phyloP scores from a whole-genome alignment of 2,888 invertebrate genomes.

The Latrodectus elegans region DNA sequence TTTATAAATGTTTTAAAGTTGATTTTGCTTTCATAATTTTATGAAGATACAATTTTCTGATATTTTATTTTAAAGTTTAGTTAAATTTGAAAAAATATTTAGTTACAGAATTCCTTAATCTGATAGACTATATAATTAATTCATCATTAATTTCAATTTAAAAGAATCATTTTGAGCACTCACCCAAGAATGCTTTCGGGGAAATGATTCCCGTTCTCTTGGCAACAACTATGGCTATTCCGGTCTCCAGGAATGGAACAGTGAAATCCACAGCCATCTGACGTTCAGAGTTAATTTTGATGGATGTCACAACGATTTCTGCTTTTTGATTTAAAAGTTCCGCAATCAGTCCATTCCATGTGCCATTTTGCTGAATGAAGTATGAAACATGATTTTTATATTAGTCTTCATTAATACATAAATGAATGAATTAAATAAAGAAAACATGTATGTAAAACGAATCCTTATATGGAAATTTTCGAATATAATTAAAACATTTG shows the following conservation, averaged over 20 bases:
- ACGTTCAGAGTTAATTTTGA: constrained; percentile 90
- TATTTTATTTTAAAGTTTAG: too few species aligned
- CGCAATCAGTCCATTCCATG: constrained; percentile 96
- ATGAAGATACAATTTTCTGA: too few species aligned
- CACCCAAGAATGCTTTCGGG: constrained; percentile 92
- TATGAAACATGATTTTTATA: neutral
- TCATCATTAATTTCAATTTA: neutral
- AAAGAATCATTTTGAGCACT: constrained; percentile 63
- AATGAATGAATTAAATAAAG: neutral
- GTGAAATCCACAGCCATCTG: constrained; percentile 95
- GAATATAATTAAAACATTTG: too few species aligned
- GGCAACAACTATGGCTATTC: constrained; percentile 94
- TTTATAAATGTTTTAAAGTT: too few species aligned
- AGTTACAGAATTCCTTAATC: too few species aligned
- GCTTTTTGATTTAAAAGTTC: constrained; percentile 94
- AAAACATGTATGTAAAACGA: neutral
- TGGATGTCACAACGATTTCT: constrained; percentile 96
- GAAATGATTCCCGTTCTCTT: constrained; percentile 97
- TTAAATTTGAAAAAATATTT: too few species aligned
- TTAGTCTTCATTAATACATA: neutral
- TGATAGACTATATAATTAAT: too few species aligned
- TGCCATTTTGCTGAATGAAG: constrained; percentile 81
- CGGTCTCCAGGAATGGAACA: constrained; percentile 96
- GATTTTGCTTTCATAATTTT: too few species aligned
- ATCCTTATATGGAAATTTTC: neutral